phyloP scores from a whole-genome alignment of 2,888 invertebrate species.

The Agrypnus murinus region DNA sequence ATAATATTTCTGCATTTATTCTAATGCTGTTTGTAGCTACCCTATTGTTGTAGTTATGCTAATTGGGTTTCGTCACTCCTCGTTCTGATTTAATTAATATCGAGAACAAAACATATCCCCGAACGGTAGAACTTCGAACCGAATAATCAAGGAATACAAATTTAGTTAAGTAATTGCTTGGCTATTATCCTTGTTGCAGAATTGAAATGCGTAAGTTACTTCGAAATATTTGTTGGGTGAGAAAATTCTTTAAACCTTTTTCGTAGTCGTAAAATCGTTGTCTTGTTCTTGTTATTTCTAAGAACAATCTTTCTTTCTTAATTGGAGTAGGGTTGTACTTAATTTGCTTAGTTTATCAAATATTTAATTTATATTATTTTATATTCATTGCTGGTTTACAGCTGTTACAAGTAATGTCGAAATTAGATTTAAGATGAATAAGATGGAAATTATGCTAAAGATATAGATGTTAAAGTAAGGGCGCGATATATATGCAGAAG shows the following conservation, averaged over 20 bases:
- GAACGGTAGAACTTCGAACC: slow-evolving; percentile 43
- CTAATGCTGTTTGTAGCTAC: slow-evolving; percentile 31
- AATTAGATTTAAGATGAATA: too few relatives aligned
- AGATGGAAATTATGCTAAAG: too few relatives aligned
- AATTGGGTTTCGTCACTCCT: slow-evolving; percentile 49
- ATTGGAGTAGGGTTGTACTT: too few relatives aligned
- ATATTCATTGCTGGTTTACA: too few relatives aligned
- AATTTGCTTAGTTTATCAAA: too few relatives aligned
- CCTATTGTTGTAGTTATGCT: slow-evolving; percentile 49
- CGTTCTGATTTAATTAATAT: slow-evolving; percentile 49
- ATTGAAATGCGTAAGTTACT: slow-evolving; percentile 33
- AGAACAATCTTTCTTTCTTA: too few relatives aligned
- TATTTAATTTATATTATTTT: too few relatives aligned
- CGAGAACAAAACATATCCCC: slow-evolving; percentile 41
- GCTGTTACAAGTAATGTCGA: too few relatives aligned
- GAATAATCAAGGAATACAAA: slow-evolving; percentile 47
- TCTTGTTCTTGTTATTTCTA: too few relatives aligned
- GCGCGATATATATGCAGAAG: too few relatives aligned
- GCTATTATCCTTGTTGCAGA: slow-evolving; percentile 41
- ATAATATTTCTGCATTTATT: slow-evolving; percentile 7
- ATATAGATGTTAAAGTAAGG: too few relatives aligned
- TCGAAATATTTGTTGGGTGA: not conserved
- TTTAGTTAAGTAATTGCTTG: slow-evolving; percentile 49
- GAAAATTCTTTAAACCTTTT: not conserved
- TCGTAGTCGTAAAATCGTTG: too few relatives aligned